A percentile compares a stretch with the other conserved stretches of the same genome.
These are phyloP conservation scores for Zophobas morio DNA, from an alignment of 1,140 invertebrate genomes.

Conservation along the genomic window DNA sequence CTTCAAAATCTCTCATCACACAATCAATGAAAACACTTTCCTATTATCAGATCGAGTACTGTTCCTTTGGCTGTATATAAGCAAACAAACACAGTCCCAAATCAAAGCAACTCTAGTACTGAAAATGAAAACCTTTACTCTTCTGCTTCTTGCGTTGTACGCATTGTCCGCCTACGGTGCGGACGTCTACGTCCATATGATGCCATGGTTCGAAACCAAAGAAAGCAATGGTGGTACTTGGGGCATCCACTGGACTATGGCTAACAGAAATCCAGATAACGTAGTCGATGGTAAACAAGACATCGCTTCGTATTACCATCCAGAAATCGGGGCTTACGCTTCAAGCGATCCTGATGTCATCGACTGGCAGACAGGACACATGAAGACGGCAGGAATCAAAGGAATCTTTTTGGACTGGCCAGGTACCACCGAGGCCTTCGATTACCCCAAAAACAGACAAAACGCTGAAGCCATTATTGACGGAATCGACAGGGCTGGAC, in stretches of 20 bases:
- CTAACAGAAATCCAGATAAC: conserved; percentile 16
- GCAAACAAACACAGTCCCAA: no score
- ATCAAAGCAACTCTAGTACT: no score
- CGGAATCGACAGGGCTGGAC: not conserved
- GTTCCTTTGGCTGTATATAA: no score
- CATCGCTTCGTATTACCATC: conserved; percentile 21
- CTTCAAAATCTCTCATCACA: no score
- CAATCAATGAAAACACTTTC: no score
- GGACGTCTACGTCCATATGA: conserved; percentile 9
- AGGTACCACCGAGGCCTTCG: not conserved
- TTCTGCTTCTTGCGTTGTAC: no score
- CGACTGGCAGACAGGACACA: conserved; percentile 10
- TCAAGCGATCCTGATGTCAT: conserved; percentile 2
- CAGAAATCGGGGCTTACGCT: conserved; percentile 19
- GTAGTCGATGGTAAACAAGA: conserved; percentile 25
- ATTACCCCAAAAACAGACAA: conserved; percentile 18
- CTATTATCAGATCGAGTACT: no score
- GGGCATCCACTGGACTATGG: conserved; percentile 36
- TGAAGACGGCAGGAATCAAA: conserved; percentile 7
- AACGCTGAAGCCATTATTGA: conserved; percentile 9
- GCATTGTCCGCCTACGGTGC: no score
- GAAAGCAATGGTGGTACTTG: conserved; percentile 7
- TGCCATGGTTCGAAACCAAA: conserved; percentile 32
- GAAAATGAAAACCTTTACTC: no score
- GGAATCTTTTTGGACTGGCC: conserved; percentile 22